Evolutionary conservation across 2,113 vertebrate species (phyloP).

Genomic region (Piprites chloris): DNA sequence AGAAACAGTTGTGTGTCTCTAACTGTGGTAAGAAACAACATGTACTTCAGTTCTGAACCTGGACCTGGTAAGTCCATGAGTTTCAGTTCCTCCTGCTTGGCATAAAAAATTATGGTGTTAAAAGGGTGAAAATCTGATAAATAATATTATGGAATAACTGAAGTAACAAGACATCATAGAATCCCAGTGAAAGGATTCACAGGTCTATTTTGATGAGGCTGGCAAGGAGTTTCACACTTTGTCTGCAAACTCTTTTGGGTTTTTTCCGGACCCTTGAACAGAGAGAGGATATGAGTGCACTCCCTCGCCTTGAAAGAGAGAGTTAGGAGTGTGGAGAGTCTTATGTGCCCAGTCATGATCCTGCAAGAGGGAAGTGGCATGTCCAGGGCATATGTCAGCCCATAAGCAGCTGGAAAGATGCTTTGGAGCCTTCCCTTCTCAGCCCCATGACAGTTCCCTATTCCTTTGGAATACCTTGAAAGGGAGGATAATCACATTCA

Average conservation of each 20-base stretch:
- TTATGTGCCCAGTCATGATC: accelerated
- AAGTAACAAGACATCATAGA: background rate
- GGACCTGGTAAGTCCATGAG: background rate
- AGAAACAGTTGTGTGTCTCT: background rate
- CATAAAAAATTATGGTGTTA: background rate
- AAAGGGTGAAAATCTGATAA: background rate
- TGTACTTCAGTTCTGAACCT: background rate
- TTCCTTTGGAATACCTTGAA: background rate
- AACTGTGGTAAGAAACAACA: background rate
- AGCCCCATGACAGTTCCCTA: accelerated
- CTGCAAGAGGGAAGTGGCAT: background rate
- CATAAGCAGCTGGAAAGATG: background rate
- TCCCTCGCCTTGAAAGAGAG: background rate
- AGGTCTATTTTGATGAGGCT: background rate
- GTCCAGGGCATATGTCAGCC: background rate
- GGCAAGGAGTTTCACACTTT: background rate
- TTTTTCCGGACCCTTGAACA: background rate
- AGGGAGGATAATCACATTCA: background rate
- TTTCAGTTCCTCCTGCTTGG: background rate
- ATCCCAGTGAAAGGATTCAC: background rate
- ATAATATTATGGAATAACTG: background rate
- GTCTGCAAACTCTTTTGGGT: background rate
- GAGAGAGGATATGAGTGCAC: background rate
- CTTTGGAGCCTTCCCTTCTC: background rate
- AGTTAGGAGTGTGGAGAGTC: background rate